Percentiles rank a stretch among this genome's conserved stretches.
These are phyloP conservation scores for Augiades crinisus DNA, from an alignment of 2,888 invertebrate genomes.

Conservation along the genomic window DNA sequence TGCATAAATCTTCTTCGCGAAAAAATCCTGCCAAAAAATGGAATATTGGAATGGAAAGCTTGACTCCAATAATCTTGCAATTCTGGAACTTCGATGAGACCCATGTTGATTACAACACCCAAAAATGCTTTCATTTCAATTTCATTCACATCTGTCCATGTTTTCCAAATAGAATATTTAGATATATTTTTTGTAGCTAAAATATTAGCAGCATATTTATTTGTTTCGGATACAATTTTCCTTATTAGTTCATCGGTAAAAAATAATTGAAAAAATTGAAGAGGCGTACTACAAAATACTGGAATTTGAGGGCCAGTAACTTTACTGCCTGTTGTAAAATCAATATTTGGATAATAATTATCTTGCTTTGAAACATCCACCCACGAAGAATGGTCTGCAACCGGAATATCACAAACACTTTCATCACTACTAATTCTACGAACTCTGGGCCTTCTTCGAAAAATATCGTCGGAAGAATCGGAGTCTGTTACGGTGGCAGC, in stretches of 20 bases:
- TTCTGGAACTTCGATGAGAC: too few species aligned
- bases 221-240: conserved; percentile 13
- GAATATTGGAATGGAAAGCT: background rate
- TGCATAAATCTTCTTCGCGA: too few species aligned
- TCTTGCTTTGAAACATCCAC: conserved; percentile 3
- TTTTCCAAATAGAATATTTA: conserved; percentile 11
- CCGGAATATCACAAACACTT: too few species aligned
- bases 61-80: too few species aligned
- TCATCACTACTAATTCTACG: conserved; percentile 2
- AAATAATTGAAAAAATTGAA: conserved; percentile 1
- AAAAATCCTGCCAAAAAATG: too few species aligned
- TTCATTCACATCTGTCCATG: conserved; percentile 5
- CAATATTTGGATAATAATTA: conserved; percentile 3
- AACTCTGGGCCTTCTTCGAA: too few species aligned
- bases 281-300: conserved; percentile 6
- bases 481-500: background rate
- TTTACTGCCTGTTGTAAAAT: conserved; percentile 15
- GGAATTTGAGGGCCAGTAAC: conserved; percentile 9
- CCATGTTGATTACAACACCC: background rate
- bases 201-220: conserved; percentile 6
- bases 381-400: too few species aligned
- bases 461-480: background rate
- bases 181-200: conserved; percentile 1
- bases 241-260: conserved; percentile 7
- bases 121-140: conserved; percentile 5